Evolutionary conservation across 1,140 invertebrate genomes (phyloP).

Genomic region (Drosophila ironensis): DNA sequence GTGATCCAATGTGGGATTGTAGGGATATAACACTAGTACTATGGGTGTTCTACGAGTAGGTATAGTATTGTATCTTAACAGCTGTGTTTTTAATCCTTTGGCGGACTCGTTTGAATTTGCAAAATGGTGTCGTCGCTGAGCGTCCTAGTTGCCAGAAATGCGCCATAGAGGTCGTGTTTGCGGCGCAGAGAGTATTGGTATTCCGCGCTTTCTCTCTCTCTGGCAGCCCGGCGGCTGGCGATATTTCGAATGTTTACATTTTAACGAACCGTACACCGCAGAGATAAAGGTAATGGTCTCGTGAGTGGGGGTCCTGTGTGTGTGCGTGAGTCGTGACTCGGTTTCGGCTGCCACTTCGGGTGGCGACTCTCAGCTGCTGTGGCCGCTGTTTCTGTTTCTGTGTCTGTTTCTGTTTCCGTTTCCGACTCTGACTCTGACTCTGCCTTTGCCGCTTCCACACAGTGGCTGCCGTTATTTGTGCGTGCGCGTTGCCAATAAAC

Average conservation of each 20-base stretch:
- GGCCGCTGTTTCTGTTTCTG: slow-evolving; percentile 7
- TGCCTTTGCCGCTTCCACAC: slow-evolving; percentile 30
- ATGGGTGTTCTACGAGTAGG: too few relatives aligned
- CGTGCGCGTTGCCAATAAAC: slow-evolving; percentile 77
- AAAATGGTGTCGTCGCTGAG: neutral
- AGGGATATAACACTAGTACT: too few relatives aligned
- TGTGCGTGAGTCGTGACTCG: neutral
- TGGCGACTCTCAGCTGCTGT: slow-evolving; percentile 26
- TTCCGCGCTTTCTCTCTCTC: neutral
- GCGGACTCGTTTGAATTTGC: neutral
- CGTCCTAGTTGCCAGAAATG: neutral
- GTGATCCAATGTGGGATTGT: too few relatives aligned
- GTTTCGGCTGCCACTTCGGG: neutral
- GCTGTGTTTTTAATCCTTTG: neutral
- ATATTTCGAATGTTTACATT: slow-evolving; percentile 49
- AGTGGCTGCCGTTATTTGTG: slow-evolving; percentile 63
- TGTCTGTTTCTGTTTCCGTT: neutral
- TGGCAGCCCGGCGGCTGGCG: slow-evolving; percentile 14
- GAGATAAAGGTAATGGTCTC: neutral
- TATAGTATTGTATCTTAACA: too few relatives aligned
- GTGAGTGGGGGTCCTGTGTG: neutral
- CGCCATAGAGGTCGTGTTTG: slow-evolving; percentile 3
- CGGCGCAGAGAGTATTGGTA: neutral
- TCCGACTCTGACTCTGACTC: slow-evolving; percentile 10
- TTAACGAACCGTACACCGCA: slow-evolving; percentile 34